These are phyloP conservation scores for Hormaphis cornu DNA, from an alignment of 1,140 invertebrate species.

Conservation along the genomic window DNA sequence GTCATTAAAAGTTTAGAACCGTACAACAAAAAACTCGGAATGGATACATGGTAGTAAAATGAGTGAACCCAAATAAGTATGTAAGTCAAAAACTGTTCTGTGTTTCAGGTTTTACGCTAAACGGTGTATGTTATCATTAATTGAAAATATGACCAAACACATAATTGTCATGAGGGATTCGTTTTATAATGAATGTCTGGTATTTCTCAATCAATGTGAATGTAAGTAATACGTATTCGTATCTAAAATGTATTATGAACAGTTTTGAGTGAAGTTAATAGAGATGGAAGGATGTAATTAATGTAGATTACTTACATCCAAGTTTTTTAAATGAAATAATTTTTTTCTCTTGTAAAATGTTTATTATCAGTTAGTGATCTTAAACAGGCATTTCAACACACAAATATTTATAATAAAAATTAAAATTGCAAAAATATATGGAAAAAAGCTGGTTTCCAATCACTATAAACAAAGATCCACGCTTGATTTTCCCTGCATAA, in stretches of 20 bases:
- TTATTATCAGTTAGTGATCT: no score
- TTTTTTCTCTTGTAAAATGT: no score
- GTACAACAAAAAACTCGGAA: constrained; percentile 88
- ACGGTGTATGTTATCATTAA: constrained; percentile 82
- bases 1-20: constrained; percentile 95
- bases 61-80: not conserved
- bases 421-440: no score
- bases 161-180: constrained; percentile 80
- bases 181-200: constrained; percentile 79
- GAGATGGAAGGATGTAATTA: no score
- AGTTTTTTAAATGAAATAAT: no score
- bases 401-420: no score
- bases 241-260: not conserved
- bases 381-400: no score
- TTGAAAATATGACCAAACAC: constrained; percentile 87
- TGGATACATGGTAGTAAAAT: constrained; percentile 73
- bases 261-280: no score
- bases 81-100: not conserved
- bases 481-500: no score
- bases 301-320: no score
- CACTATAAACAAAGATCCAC: no score
- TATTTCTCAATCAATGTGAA: constrained; percentile 87
- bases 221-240: constrained; percentile 43
- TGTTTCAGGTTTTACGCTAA: constrained; percentile 75
- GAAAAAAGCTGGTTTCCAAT: no score